Conservation (phyloP, 2,797 vertebrate genomes). For the Chrysocyon brachyurus region DNA sequence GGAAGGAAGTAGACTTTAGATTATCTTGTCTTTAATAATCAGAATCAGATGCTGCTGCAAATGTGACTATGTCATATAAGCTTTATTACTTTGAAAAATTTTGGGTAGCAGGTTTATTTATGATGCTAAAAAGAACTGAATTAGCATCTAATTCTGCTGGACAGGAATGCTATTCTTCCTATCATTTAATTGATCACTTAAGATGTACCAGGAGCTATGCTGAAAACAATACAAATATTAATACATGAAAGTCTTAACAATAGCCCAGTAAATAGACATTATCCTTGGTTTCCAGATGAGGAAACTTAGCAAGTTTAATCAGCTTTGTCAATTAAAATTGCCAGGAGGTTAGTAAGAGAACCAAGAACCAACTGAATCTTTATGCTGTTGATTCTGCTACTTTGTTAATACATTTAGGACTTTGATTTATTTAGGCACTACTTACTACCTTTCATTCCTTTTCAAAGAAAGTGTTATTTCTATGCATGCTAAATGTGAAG, state of each 20-base stretch:
- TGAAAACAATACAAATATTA: background rate
- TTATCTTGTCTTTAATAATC: background rate
- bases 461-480: background rate
- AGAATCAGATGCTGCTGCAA: background rate
- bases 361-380: background rate
- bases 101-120: background rate
- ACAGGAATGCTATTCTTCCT: background rate
- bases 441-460: conserved; percentile 38
- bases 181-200: background rate
- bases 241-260: background rate
- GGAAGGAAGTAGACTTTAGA: background rate
- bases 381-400: background rate
- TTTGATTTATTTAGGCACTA: background rate
- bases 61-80: background rate
- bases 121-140: background rate
- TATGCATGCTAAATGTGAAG: background rate
- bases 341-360: background rate
- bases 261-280: background rate
- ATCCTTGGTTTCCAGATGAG: background rate
- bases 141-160: background rate
- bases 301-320: background rate
- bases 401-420: background rate
- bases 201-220: background rate
- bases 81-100: background rate
- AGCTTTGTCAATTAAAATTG: background rate